Conservation (phyloP, 2,113 vertebrate genomes). For the Lethenteron reissneri region DNA sequence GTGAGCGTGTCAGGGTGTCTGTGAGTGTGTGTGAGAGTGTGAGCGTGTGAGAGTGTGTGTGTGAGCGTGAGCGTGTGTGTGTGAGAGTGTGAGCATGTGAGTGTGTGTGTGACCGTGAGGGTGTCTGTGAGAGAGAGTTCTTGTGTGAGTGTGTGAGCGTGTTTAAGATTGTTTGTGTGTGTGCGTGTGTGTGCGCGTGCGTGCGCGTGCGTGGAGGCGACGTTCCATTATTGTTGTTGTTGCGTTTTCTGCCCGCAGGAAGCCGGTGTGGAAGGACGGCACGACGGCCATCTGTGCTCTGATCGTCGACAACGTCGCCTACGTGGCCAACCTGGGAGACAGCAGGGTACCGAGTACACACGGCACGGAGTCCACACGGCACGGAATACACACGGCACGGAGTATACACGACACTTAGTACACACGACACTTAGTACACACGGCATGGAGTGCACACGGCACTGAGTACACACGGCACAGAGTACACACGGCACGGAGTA, state of each 20-base stretch:
- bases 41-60: too few relatives aligned
- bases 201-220: not conserved
- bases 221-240: not conserved
- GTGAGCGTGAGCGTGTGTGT: too few relatives aligned
- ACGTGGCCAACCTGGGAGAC: constrained; percentile 82
- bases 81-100: too few relatives aligned
- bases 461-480: constrained; percentile 27
- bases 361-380: too few relatives aligned
- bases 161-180: too few relatives aligned
- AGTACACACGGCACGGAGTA: too few relatives aligned
- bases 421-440: constrained; percentile 31
- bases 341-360: constrained; percentile 44
- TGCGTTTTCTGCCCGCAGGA: constrained; percentile 27
- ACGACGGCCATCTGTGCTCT: constrained; percentile 77
- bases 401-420: not conserved
- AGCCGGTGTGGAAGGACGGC: constrained; percentile 27
- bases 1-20: too few relatives aligned
- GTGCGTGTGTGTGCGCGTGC: too few relatives aligned
- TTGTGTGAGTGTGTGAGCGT: too few relatives aligned
- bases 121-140: too few relatives aligned
- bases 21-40: too few relatives aligned
- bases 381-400: constrained; percentile 28
- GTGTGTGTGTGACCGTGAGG: too few relatives aligned
- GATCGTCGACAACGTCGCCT: constrained; percentile 51
- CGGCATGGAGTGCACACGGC: not conserved